A percentile compares a stretch with the other conserved stretches of the same genome.
Conservation (phyloP, 2,888 invertebrate genomes). For the Rotaria macrura region DNA sequence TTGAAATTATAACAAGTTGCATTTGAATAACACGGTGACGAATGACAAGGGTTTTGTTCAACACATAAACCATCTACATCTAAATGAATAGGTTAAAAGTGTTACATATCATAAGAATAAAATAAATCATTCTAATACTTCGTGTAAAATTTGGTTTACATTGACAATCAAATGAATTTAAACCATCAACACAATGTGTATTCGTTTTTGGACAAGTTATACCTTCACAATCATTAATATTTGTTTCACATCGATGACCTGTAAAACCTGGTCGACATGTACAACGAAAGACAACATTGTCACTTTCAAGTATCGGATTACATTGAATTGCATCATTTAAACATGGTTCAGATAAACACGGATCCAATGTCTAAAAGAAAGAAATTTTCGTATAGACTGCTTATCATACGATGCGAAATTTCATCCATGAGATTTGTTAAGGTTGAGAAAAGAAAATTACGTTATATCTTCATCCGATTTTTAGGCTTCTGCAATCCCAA, state of each 20-base stretch:
- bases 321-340: background rate
- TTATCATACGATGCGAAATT: background rate
- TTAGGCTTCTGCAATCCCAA: no score
- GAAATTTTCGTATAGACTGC: background rate
- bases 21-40: background rate
- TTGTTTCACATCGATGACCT: background rate
- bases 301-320: background rate
- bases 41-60: background rate
- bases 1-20: background rate
- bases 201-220: background rate
- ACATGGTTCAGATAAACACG: background rate
- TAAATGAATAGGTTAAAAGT: background rate
- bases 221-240: slow-evolving; percentile 7
- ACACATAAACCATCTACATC: background rate
- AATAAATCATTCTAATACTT: background rate
- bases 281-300: slow-evolving; percentile 5
- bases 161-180: slow-evolving; percentile 9
- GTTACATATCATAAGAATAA: background rate
- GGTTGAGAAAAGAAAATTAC: no score
- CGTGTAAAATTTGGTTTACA: background rate
- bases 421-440: no score
- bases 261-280: background rate
- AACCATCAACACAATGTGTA: background rate
- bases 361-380: background rate
- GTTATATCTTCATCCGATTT: no score